Evolutionary conservation across 2,797 vertebrate species (phyloP), one percentile per base, ranked within the genome.

Genomic region (Malacoctenus gilli): DNA sequence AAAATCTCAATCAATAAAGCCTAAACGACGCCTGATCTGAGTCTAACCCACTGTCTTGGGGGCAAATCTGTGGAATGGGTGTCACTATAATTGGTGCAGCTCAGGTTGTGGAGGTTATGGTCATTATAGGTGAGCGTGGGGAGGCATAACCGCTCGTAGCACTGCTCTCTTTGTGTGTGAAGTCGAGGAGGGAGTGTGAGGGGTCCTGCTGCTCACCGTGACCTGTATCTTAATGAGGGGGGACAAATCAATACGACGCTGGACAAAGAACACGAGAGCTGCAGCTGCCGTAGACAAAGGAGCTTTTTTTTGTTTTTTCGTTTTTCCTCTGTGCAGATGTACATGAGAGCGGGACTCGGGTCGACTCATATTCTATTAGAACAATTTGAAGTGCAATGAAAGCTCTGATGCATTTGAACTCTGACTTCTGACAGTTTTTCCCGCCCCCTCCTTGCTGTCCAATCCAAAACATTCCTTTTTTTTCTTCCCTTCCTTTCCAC

Each of bases 171-270:
- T 76, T 83, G 84, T 81, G 84, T 64, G 80, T 77, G 82, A 83
- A 81, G 73, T 62, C 68, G 66, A 71, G 73, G 54, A 60, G 77
- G 68, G 60, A 60, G 71, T 42, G 61, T 70, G 73, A 53, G 74
- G 64, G 70, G 76, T 72, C 74, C 66, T 39, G 59, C 75, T 57
- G 61, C 53, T 79, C 50, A 54, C 59, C 79, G 79, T 84, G 86
- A 86, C 85, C 82, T 79, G 90, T 79, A 83, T 88, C 75, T 80
- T 87, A 89, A 92, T 88, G 85, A 90, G 81, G 37, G n/a, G 38
- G 53, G 68, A 61, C 65, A 57, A 83, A 90, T 91, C 90, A 75
- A 92, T 91, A 90, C 30, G 11, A 39, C 25, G 50, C 61, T 28
- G 61, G 62, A 81, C 71, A 74, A 67, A 72, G 61, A 83, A 76